Base-by-base conservation (phyloP, 2,113 vertebrate species). In the Catharus fuscescens region DNA sequence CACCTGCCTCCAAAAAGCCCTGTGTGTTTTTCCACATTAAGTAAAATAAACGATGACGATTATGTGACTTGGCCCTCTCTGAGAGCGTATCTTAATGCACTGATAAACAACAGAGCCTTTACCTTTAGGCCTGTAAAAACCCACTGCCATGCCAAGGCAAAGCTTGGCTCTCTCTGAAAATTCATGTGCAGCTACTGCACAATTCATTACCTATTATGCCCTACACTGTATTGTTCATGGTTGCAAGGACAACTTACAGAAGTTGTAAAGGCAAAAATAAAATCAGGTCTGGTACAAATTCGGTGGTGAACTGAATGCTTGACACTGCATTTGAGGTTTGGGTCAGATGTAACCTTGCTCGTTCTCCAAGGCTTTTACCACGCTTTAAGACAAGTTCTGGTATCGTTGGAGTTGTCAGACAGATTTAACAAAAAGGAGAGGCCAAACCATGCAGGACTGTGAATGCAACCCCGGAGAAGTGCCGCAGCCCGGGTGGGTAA, bases 201-300 rank as follows among this genome's bases (percentile, higher is more conserved):
- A 14, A 1, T 5, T 48, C 9, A 3, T 6, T 15, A 18, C 8
- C 66, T 32, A 0, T 2, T 50, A 11, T 4, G 4, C 42, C 2
- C 9, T 1, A 13, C 20, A 8, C 38, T 2, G 6, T 3, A 6
- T 13, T 12, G 28, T 2, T 5, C 2, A 10, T 1, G 0, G 3
- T 26, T 44, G n/a, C 31, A 36, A 32, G 1, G 4, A 71, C 32
- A 4, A 2, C 40, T 32, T 42, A 15, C 5, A 13, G 4, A 56
- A 56, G 23, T 1, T 9, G 19, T 3, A 36, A 66, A 74, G 23
- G 14, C 26, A 76, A 64, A 76, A 66, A 8, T 3, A 14, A 53
- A 31, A 21, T 4, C 36, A 4, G 8, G 14, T 21, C 31, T 7
- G n/a, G n/a, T 6, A 36, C 0, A 2, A 15, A 20, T 42, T 24